Percentiles rank a stretch among this genome's conserved stretches.
Evolutionary conservation across 2,797 vertebrate genomes (phyloP).

Genomic region (Luscinia luscinia): DNA sequence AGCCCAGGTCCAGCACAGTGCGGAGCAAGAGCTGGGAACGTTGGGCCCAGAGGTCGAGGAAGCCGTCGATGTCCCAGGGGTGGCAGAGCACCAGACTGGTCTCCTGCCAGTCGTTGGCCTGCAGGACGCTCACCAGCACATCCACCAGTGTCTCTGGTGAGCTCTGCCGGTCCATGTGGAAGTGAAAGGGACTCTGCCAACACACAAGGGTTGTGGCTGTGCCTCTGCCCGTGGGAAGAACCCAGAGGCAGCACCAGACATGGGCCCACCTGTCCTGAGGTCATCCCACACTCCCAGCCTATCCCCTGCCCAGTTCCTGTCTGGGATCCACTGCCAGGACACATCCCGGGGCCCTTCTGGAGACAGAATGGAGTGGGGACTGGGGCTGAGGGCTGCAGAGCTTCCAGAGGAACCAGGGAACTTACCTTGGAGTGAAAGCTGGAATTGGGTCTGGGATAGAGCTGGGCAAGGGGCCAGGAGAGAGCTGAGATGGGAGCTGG

Average conservation of each 20-base stretch:
- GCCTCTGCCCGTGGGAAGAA: accelerated
- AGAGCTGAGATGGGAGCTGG: not conserved
- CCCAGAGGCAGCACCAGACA: not conserved
- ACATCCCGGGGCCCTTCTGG: not conserved
- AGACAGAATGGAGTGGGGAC: accelerated
- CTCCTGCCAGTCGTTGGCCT: conserved; percentile 81
- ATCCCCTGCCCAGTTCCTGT: not conserved
- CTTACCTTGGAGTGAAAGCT: not conserved
- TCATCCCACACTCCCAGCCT: not conserved
- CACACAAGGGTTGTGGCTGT: not conserved
- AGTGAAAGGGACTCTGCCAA: conserved; percentile 87
- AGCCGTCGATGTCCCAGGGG: conserved; percentile 80
- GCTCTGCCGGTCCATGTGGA: conserved; percentile 85
- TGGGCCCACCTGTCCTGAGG: not conserved
- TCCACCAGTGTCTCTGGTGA: conserved; percentile 81
- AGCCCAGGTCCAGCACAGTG: conserved; percentile 81
- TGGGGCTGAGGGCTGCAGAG: not conserved
- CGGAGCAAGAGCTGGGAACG: conserved; percentile 76
- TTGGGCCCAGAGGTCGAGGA: conserved; percentile 80
- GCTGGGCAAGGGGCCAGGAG: not conserved
- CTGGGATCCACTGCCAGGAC: not conserved
- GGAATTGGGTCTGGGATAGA: not conserved
- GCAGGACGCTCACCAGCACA: conserved; percentile 80
- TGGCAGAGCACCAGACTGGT: conserved; percentile 83
- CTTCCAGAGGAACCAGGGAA: not conserved